A percentile compares a stretch with the other conserved stretches of the same genome.
Conservation (phyloP, 2,797 vertebrate genomes). For the Spinibarbus caldwelli region DNA sequence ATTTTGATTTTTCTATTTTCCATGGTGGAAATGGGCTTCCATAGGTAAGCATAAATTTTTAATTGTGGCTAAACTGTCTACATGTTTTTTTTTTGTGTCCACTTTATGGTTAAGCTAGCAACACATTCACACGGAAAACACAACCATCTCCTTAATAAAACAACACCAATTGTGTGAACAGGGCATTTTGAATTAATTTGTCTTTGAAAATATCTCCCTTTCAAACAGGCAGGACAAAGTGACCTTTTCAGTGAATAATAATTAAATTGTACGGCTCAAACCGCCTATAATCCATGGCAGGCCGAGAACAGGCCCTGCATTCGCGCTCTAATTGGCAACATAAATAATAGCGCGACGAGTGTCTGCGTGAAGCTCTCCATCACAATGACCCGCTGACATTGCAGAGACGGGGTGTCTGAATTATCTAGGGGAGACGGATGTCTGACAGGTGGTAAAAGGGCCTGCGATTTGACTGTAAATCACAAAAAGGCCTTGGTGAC, state of each 20-base stretch:
- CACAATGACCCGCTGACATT: conserved; percentile 58
- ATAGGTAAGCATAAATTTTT: not conserved
- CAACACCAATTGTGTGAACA: conserved; percentile 19
- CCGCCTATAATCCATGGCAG: conserved; percentile 55
- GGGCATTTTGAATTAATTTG: conserved; percentile 52
- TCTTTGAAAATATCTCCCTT: conserved; percentile 41
- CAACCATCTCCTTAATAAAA: not conserved
- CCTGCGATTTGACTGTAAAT: conserved; percentile 47
- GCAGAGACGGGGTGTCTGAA: conserved; percentile 49
- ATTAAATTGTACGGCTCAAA: conserved; percentile 55
- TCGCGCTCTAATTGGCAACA: conserved; percentile 58
- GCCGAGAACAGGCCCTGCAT: conserved; percentile 38
- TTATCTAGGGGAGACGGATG: conserved; percentile 35
- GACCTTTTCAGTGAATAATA: conserved; percentile 62
- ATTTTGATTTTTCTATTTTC: not conserved
- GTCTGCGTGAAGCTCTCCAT: conserved; percentile 51
- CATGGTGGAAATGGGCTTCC: not conserved
- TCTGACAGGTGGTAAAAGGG: conserved; percentile 48
- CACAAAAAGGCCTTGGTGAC: conserved; percentile 33
- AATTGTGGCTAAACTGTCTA: not conserved
- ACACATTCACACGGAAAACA: not conserved
- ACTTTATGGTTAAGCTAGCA: not conserved
- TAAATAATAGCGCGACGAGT: conserved; percentile 57
- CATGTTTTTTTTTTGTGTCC: not conserved
- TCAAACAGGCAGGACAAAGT: conserved; percentile 48